Percentiles rank a stretch among this genome's conserved stretches.
phyloP scores from a whole-genome alignment of 2,797 vertebrate genomes.

The Galago senegalensis region DNA sequence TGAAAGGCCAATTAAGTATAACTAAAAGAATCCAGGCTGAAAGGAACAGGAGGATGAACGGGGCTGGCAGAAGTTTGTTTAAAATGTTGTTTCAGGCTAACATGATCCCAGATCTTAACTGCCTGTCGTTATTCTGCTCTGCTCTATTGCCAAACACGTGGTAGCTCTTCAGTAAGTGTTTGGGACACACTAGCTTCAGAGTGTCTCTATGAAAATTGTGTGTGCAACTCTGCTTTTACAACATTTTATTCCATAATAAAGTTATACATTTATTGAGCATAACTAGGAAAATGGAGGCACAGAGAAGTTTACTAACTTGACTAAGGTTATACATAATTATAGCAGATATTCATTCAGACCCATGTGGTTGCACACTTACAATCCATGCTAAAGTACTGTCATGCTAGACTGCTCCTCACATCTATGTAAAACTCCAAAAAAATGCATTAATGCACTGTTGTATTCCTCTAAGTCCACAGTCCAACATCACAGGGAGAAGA shows the following conservation, averaged over 20 bases:
- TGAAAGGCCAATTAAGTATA: background rate
- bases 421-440: background rate
- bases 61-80: background rate
- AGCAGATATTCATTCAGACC: background rate
- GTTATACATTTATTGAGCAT: background rate
- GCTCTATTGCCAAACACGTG: background rate
- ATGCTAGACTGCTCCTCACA: background rate
- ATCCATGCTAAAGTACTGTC: background rate
- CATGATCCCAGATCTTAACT: background rate
- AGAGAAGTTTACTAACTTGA: background rate
- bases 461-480: background rate
- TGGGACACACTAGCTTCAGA: background rate
- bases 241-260: conserved; percentile 25
- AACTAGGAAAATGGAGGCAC: background rate
- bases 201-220: background rate
- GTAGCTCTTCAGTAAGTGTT: background rate
- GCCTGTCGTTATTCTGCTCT: background rate
- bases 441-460: background rate
- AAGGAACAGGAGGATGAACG: background rate
- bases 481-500: background rate
- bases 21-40: background rate
- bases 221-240: background rate
- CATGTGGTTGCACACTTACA: background rate
- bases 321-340: background rate
- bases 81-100: background rate